Evolutionary conservation across 1,140 invertebrate species (phyloP), one percentile per base, ranked within the genome.

Genomic region (Lordiphosa stackelbergi): DNA sequence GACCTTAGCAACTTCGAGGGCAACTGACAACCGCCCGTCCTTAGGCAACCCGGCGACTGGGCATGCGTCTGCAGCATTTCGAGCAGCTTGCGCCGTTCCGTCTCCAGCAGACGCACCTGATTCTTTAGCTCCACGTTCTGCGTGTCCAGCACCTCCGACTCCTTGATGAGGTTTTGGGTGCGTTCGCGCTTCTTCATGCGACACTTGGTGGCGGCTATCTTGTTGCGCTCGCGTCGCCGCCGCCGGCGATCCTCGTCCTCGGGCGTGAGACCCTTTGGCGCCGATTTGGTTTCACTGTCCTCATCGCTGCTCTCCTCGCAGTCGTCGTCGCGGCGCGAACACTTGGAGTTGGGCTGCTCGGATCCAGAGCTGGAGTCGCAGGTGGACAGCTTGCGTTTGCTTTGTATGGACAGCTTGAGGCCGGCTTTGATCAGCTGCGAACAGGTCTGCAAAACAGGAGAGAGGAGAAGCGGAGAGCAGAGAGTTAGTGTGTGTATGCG

Each of bases 181-280:
- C 93, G 92, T 84, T 97, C 95, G 13, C 96, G 93, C 87, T 98
- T 98, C 90, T 97, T 98, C 90, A 96, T 91, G 49, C 96, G 91
- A 87, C 97, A 98, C 88, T 98, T 98, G 12, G 96, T 98, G 8
- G 97, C 97, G 11, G 97, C 97, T 40, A 98, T 94, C 91, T 98
- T 97, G 88, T 98, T 98, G 48, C 96, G 91, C 88, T 97, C 96
- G 63, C 96, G 91, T 72, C 95, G 90, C 49, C 95, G 90, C 42
- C 94, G 89, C 49, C 95, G 90, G 22, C 94, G 90, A 73, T 97
- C 95, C 89, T 97, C 95, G 72, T 97, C 96, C 89, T 97, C 96
- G 11, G 95, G 93, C 8, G 96, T 97, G 61, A 97, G 88, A 0
- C 85, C 85, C 52, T 87, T 87, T 0, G 73, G 58, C 13, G 63